Evolutionary conservation across 2,797 vertebrate species (phyloP).

Genomic region (Pseudochirops corinnae): DNA sequence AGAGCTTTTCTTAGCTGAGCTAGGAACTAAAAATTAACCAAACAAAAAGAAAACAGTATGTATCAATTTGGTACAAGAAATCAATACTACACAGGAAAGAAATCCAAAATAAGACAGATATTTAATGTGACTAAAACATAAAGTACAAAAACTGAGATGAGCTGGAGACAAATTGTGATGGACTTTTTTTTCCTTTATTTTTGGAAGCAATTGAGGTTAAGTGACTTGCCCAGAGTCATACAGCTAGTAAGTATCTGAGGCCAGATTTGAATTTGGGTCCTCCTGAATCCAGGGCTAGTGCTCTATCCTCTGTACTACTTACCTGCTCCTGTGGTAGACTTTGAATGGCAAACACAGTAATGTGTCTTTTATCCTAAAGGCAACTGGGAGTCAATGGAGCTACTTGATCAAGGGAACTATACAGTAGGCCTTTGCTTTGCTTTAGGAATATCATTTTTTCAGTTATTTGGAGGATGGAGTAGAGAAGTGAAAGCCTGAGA

Average conservation of each 20-base stretch:
- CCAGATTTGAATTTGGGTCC: too few relatives aligned
- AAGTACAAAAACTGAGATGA: background rate
- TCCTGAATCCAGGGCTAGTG: too few relatives aligned
- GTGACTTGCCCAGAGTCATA: background rate
- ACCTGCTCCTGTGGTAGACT: background rate
- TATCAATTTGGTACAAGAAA: background rate
- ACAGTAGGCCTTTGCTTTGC: background rate
- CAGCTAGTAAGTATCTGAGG: background rate
- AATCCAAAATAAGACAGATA: background rate
- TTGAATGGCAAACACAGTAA: background rate
- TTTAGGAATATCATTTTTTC: background rate
- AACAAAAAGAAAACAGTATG: background rate
- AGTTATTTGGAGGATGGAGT: background rate
- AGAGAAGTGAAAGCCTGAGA: background rate
- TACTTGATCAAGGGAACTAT: background rate
- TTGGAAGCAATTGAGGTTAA: background rate
- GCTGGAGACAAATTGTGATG: background rate
- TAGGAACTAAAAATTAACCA: background rate
- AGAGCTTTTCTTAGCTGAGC: background rate
- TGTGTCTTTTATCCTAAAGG: background rate
- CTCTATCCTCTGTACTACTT: too few relatives aligned
- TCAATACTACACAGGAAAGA: background rate
- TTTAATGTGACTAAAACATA: background rate
- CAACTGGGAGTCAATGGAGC: background rate
- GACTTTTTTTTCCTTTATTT: background rate